These are phyloP conservation scores for Parnassius orleans DNA, from an alignment of 2,888 invertebrate genomes.

Conservation along the genomic window DNA sequence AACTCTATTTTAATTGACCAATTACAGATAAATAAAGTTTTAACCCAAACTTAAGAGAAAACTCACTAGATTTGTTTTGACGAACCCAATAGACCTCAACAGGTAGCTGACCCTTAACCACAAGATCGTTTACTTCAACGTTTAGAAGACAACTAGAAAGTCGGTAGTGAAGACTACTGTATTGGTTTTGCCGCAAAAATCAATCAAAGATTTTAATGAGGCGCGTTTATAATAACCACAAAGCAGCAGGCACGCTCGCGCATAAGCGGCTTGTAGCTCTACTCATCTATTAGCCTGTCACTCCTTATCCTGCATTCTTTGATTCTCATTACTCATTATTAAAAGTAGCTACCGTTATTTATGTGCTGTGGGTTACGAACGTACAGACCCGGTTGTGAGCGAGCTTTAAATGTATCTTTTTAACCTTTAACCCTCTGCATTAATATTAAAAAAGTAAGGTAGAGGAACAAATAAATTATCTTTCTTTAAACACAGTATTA, in stretches of 20 bases:
- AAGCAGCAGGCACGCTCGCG: constrained; percentile 41
- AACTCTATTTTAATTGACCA: no score
- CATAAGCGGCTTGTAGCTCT: constrained; percentile 38
- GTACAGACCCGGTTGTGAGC: constrained; percentile 36
- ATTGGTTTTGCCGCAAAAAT: constrained; percentile 60
- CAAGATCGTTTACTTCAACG: not conserved
- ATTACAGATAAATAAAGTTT: no score
- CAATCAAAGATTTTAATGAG: constrained; percentile 64
- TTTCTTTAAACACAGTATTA: not conserved
- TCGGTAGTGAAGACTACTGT: constrained; percentile 60
- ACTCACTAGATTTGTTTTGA: no score
- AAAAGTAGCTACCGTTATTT: constrained; percentile 67
- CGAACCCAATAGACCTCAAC: no score
- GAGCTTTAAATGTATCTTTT: constrained; percentile 13
- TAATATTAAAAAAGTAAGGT: not conserved
- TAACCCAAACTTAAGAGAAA: no score
- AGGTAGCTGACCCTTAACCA: not conserved
- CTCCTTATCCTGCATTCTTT: constrained; percentile 61
- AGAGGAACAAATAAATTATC: constrained; percentile 30
- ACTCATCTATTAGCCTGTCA: constrained; percentile 50
- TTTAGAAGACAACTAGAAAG: constrained; percentile 10
- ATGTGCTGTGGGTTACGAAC: constrained; percentile 37
- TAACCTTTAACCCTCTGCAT: constrained; percentile 11
- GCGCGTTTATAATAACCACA: constrained; percentile 49
- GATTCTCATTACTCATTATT: constrained; percentile 72